phyloP scores from a whole-genome alignment of 1,140 invertebrate species.

The Tetramorium parvispinum region DNA sequence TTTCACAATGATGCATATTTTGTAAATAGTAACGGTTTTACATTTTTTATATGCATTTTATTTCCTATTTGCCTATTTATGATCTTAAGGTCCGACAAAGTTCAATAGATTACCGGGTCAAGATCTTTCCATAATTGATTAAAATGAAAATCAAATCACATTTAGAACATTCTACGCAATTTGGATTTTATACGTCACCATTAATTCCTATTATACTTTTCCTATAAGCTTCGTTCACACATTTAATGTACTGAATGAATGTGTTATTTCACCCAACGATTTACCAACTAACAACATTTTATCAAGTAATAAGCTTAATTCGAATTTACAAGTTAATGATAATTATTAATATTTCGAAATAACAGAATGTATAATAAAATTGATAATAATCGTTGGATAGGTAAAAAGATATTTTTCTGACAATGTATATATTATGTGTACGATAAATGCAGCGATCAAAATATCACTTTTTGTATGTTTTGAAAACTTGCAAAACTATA shows the following conservation, averaged over 20 bases:
- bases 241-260: neutral
- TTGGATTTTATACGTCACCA: conserved; percentile 7
- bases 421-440: neutral
- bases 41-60: conserved; percentile 1
- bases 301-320: neutral
- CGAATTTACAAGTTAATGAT: neutral
- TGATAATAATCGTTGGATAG: neutral
- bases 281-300: neutral
- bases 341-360: neutral
- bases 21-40: neutral
- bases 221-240: neutral
- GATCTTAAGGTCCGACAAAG: neutral
- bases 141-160: neutral
- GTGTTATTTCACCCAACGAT: neutral
- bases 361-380: neutral
- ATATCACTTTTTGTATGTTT: too few relatives aligned
- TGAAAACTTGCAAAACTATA: neutral
- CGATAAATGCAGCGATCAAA: neutral
- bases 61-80: neutral
- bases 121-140: conserved; percentile 23
- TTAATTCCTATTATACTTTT: neutral
- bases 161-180: neutral
- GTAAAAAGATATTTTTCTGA: neutral
- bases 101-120: conserved; percentile 29
- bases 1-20: neutral